phyloP scores from a whole-genome alignment of 2,797 vertebrate genomes.

The Hylomyscus alleni region DNA sequence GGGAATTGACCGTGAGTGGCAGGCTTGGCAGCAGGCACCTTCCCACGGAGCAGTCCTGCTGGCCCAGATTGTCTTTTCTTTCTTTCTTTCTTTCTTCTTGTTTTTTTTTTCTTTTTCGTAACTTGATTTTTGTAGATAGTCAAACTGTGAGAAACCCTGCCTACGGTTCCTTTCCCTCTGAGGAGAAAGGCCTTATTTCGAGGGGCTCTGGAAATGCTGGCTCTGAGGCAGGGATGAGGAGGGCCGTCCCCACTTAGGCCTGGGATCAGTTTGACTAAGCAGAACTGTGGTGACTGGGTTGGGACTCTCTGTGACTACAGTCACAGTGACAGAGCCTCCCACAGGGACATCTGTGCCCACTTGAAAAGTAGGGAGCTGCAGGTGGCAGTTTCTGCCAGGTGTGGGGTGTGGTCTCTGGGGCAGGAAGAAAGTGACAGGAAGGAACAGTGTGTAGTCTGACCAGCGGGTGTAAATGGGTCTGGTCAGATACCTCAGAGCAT shows the following conservation, averaged over 20 bases:
- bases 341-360: background rate
- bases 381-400: background rate
- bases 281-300: accelerated
- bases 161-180: background rate
- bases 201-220: background rate
- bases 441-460: background rate
- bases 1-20: background rate
- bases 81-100: no score
- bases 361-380: background rate
- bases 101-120: background rate
- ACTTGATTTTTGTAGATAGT: background rate
- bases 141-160: background rate
- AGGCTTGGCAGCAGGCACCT: background rate
- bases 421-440: background rate
- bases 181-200: background rate
- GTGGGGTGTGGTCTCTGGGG: background rate
- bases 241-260: background rate
- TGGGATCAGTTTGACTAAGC: background rate
- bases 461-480: background rate
- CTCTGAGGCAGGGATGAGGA: background rate
- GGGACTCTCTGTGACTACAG: background rate
- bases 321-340: background rate
- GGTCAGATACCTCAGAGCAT: background rate
- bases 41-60: background rate
- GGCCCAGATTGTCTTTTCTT: background rate